Evolutionary conservation across 1,140 invertebrate species (phyloP), one percentile per base, ranked within the genome.

Genomic region (Brachionus angularis): DNA sequence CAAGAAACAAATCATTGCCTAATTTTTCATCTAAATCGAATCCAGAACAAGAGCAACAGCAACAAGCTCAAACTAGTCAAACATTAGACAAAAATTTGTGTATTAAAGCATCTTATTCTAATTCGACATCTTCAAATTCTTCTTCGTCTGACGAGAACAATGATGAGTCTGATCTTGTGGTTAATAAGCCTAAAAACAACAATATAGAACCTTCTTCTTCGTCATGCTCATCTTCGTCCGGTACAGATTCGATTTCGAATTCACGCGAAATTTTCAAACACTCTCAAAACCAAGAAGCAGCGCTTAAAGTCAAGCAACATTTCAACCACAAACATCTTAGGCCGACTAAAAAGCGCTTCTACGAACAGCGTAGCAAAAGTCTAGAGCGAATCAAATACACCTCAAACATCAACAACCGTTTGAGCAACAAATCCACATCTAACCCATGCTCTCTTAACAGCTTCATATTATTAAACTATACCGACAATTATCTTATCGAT

Each of bases 31-130:
- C 53, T 39, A 16, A 55, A 1, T 33, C 8, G 31, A 58, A 12
- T 58, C 10, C n/a, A n/a, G n/a, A 58, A 39, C 7, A 34, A 58
- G 10, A 55, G 29, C 8, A 14, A 8, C 3, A 42, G 16, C 14
- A 14, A 42, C 34, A 58, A 58, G 39, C 36, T 23, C 53, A 58
- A 58, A 58, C 53, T 58, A 58, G 53, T 58, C 53, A 58, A 58
- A 58, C 53, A 5, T 58, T 58, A 25, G 53, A 58, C 8, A 58
- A 58, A 39, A 58, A 58, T 39, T 33, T 58, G n/a, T 39, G 7
- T 1, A 58, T 58, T 21, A 58, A 42, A 58, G 39, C 53, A 14
- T 58, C 53, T 21, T 58, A 58, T 23, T 39, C 39, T 21, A 58
- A 5, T 36, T 39, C 53, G 10, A 39, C 53, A 12, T 58, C 53